A percentile compares a stretch with the other conserved stretches of the same genome.
These are phyloP conservation scores for Urocynchramus pylzowi DNA, from an alignment of 2,113 vertebrate genomes.

Conservation along the genomic window DNA sequence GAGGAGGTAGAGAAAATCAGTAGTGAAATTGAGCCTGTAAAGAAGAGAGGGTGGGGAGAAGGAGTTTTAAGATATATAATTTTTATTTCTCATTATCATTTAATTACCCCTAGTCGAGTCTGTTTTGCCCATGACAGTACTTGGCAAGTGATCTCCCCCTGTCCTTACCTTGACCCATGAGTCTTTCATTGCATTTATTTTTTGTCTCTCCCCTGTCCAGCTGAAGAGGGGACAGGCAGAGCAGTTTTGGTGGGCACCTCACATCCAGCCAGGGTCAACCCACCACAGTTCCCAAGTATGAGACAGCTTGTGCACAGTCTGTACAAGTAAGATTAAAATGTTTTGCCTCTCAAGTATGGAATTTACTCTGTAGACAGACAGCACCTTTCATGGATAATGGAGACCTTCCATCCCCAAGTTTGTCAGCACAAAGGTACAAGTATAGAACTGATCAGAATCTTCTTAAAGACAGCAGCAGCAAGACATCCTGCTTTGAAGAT, in stretches of 20 bases:
- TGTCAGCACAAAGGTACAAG: not conserved
- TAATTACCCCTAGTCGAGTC: fast-evolving
- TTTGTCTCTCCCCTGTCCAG: not conserved
- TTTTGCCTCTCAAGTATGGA: not conserved
- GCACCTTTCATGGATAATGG: not conserved
- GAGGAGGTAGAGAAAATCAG: fast-evolving
- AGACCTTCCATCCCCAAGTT: not conserved
- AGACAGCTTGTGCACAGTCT: not conserved
- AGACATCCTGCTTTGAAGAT: not conserved
- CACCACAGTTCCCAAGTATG: not conserved
- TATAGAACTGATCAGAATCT: not conserved
- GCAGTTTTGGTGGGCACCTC: not conserved
- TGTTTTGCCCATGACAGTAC: not conserved
- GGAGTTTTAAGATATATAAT: not conserved
- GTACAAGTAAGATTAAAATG: not conserved
- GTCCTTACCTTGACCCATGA: not conserved
- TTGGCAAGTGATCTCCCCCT: not conserved
- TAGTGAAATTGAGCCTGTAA: not conserved
- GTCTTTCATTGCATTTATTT: not conserved
- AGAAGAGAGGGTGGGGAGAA: not conserved
- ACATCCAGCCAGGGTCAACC: not conserved
- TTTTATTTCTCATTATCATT: not conserved
- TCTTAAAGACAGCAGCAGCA: not conserved
- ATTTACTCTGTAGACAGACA: not conserved
- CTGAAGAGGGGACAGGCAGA: not conserved